Conservation (phyloP, 1,140 invertebrate species). For the Apis dorsata region DNA sequence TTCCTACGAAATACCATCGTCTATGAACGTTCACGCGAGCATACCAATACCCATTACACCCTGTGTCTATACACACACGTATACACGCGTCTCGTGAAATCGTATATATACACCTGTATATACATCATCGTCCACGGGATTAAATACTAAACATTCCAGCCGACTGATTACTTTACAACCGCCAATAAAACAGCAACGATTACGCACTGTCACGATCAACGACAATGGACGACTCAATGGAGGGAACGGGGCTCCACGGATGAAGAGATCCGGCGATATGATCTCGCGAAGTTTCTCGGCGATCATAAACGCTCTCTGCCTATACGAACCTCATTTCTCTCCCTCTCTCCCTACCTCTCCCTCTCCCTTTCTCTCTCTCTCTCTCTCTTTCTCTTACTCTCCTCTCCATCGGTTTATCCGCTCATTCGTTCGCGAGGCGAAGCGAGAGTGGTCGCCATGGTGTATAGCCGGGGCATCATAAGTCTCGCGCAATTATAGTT, state of each 20-base stretch:
- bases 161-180: conserved; percentile 48
- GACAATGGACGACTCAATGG: conserved; percentile 56
- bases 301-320: conserved; percentile 56
- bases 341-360: no score
- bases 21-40: background rate
- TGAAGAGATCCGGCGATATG: conserved; percentile 64
- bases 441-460: conserved; percentile 10
- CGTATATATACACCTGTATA: no score
- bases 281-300: conserved; percentile 55
- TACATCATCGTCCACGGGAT: conserved; percentile 1
- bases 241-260: conserved; percentile 36
- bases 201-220: conserved; percentile 56
- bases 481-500: conserved; percentile 76
- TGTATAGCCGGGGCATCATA: conserved; percentile 65
- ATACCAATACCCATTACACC: no score
- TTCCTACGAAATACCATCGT: conserved; percentile 24
- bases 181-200: conserved; percentile 49
- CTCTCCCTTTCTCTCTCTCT: background rate
- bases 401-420: background rate
- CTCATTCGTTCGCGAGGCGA: background rate
- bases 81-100: no score
- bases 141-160: conserved; percentile 47
- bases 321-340: background rate
- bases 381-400: background rate
- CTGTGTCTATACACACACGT: background rate